Conservation (phyloP, 2,797 vertebrate species). For the Erpetoichthys calabaricus region DNA sequence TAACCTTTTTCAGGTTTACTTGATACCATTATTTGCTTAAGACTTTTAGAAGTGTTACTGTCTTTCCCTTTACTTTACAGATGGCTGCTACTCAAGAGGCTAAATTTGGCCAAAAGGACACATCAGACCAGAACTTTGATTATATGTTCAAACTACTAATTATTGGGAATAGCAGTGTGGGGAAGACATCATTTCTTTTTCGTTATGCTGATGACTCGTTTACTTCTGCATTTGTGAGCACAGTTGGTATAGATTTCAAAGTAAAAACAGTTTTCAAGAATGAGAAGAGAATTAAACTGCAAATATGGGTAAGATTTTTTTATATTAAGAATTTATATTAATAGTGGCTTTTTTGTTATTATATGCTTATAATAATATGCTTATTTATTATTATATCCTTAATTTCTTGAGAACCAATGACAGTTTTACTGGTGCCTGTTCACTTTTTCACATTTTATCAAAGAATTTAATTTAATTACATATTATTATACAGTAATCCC, state of each 20-base stretch:
- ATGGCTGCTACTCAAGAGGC: conserved; percentile 85
- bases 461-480: too few species aligned
- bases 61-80: conserved; percentile 40
- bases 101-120: conserved; percentile 76
- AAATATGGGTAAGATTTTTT: conserved; percentile 78
- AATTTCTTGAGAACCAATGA: too few species aligned
- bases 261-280: conserved; percentile 97
- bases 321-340: background rate
- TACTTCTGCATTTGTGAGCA: conserved; percentile 94
- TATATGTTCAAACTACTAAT: conserved; percentile 97
- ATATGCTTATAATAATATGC: too few species aligned
- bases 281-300: conserved; percentile 95
- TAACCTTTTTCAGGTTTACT: conserved; percentile 12
- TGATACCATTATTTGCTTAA: background rate
- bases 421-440: too few species aligned
- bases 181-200: conserved; percentile 92
- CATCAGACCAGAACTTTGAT: conserved; percentile 94
- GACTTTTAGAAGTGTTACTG: background rate
- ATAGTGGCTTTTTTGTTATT: too few species aligned
- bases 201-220: conserved; percentile 93
- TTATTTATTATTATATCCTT: background rate
- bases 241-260: conserved; percentile 96
- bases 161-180: conserved; percentile 95
- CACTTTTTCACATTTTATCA: too few species aligned
- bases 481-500: too few species aligned